Evolutionary conservation across 1,140 invertebrate genomes (phyloP), one percentile per base, ranked within the genome.

Genomic region (Heliconius nattereri): DNA sequence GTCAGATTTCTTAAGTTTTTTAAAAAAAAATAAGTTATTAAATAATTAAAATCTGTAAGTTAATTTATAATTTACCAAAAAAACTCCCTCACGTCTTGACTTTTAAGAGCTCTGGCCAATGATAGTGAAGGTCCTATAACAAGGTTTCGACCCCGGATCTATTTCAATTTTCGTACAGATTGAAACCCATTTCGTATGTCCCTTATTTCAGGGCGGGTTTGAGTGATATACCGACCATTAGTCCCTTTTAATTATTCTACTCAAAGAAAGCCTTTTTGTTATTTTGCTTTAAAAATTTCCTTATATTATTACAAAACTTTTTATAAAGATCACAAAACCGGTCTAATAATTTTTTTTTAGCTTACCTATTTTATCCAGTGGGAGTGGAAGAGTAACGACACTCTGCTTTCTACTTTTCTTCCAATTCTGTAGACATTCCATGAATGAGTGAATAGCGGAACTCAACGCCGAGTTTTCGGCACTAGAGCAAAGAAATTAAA

Each of bases 171-270:
- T 72, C 73, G 70, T 60, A 23, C 70, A 80, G 78, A 80, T 80
- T 80, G 78, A 76, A 80, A 80, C 70, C 74, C 78, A 71, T 80
- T 66, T 35, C 52, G 23, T 76, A 73, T 60, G 74, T 80, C 66
- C 78, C 74, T 75, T 80, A 60, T 73, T 72, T 45, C 72, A 49
- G 70, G 32, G 40, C 23, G 29, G 70, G 74, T 49, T 76, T 49
- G 70, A 79, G 16, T 80, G 78, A 80, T 80, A 72, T 76, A 80
- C 70, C 74, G 70, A 72, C 78, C 78, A 80, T 80, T 76, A 76
- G 74, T 76, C 66, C 74, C 35, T 80, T 75, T 79, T 79, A 79
- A 79, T 75, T 75, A 60, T 9, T 66, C 26, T 11, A 66, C 23
- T 66, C 60, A 66, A 26, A 66, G 11, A 26, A 29, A 26, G 5